Evolutionary conservation across 2,888 invertebrate species (phyloP), one percentile per base, ranked within the genome.

Genomic region (Chesias legatella): DNA sequence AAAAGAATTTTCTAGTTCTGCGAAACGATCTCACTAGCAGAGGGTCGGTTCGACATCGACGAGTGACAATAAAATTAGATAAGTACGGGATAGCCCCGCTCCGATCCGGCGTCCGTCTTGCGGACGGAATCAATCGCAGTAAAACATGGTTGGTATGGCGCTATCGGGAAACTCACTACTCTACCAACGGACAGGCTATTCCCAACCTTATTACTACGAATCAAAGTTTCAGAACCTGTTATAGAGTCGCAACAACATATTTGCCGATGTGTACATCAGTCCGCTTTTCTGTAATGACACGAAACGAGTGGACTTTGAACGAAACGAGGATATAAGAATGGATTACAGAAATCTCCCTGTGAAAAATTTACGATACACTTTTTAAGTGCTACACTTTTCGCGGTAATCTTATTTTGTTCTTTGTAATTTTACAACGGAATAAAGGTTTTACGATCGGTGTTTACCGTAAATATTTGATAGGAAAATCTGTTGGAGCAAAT

Each of bases 1-100:
- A 63, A 69, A 75, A 70, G 73, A 79, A 73, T 77, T 79, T 76
- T 73, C 77, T 73, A 79, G 74, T 71, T 64, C 73, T 67, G 55
- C 56, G 61, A 53, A 68, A 68, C 65, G 64, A 61, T 68, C 65
- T 67, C 62, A 54, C 63, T 58, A 56, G 65, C 75, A 73, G 74
- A 78, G 79, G 78, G 78, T 79, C 65, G 63, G 64, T 63, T 61
- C 60, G 67, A 64, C 70, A 68, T 67, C 71, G 70, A 64, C 73
- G 74, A 77, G 79, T 85, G 84, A 86, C 84, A 85, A 84, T 86
- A 86, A 86, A 86, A 86, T 86, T 84, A 86, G 85, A 86, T 85
- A 86, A 85, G 83, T 85, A 79, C 78, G 70, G 80, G 79, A 82
- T 78, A 77, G 77, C 72, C 72, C 65, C 69, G 74, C 67, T 71